These are phyloP conservation scores for Ctenodactylus gundi DNA, from an alignment of 2,113 vertebrate species.

Conservation along the genomic window DNA sequence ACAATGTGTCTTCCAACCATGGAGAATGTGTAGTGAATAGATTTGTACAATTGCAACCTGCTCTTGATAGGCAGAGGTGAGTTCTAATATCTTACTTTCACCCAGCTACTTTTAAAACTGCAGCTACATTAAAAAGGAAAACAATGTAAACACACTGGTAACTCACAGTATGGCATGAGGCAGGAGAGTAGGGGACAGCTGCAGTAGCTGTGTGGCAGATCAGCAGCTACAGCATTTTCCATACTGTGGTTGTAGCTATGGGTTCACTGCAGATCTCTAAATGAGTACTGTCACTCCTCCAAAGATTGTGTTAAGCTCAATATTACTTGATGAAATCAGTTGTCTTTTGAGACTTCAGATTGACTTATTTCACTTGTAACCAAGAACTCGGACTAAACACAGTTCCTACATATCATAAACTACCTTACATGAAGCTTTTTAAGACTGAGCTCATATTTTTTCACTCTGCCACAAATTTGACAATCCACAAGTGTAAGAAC, in stretches of 20 bases:
- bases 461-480: background rate
- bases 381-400: too few relatives aligned
- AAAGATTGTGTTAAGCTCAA: background rate
- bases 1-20: background rate
- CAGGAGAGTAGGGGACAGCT: fast-evolving
- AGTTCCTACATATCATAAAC: background rate
- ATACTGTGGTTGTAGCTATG: background rate
- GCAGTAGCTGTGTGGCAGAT: too few relatives aligned
- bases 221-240: too few relatives aligned
- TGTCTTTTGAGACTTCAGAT: background rate
- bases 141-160: background rate
- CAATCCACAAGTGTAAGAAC: background rate
- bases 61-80: background rate
- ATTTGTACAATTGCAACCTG: background rate
- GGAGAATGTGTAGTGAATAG: background rate
- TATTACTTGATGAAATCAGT: background rate
- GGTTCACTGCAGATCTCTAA: background rate
- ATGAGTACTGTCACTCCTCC: background rate
- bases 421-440: background rate
- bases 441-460: background rate
- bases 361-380: background rate
- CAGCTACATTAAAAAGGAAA: background rate
- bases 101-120: background rate
- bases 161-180: too few relatives aligned
- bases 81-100: background rate